These are phyloP conservation scores for Amblyteles armatorius DNA, from an alignment of 2,888 invertebrate species.

Conservation along the genomic window DNA sequence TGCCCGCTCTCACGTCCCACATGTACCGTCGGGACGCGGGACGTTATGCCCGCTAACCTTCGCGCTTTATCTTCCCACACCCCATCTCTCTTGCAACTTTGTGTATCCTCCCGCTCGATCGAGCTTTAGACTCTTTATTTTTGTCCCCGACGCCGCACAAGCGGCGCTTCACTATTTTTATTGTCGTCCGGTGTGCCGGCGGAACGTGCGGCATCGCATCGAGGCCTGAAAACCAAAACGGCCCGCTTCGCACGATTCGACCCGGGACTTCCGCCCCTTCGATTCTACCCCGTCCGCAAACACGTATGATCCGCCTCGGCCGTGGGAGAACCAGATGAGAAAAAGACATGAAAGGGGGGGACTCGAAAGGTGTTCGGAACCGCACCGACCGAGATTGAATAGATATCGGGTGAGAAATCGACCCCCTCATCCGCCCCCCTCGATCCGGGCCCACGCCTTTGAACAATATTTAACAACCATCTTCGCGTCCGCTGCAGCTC, in stretches of 20 bases:
- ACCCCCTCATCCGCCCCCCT: background rate
- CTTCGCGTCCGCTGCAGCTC: conserved; percentile 4
- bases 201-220: conserved; percentile 15
- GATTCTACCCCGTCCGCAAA: no score
- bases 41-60: conserved; percentile 62
- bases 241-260: no score
- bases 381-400: background rate
- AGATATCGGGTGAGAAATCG: conserved; percentile 19
- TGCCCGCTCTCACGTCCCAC: background rate
- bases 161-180: conserved; percentile 51
- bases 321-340: conserved; percentile 3
- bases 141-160: conserved; percentile 17
- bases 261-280: no score
- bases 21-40: background rate
- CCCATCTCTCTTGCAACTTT: conserved; percentile 19
- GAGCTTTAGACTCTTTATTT: conserved; percentile 34
- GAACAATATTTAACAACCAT: conserved; percentile 50
- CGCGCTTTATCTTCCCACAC: conserved; percentile 72
- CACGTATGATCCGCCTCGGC: background rate
- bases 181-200: conserved; percentile 28
- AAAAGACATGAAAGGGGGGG: conserved; percentile 1
- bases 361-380: background rate
- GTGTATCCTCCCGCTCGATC: conserved; percentile 18
- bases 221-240: background rate
- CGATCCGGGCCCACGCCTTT: conserved; percentile 5